These are phyloP conservation scores for Yponomeuta evonymella DNA, from an alignment of 2,888 invertebrate genomes.

Conservation along the genomic window DNA sequence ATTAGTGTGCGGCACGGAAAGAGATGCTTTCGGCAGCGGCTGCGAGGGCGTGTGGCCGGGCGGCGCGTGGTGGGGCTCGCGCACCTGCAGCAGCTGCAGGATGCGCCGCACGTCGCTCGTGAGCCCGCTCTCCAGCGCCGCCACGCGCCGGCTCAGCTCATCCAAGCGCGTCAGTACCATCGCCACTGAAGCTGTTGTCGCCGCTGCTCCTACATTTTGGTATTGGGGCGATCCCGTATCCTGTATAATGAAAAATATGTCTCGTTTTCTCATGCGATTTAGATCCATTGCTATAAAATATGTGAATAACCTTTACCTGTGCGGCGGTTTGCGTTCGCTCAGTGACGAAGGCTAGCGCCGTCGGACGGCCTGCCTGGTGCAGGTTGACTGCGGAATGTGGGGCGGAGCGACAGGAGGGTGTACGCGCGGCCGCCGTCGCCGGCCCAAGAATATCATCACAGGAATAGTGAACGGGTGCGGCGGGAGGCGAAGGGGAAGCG, in stretches of 20 bases:
- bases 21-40: conserved; percentile 56
- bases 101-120: conserved; percentile 85
- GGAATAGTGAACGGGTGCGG: conserved; percentile 60
- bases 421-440: conserved; percentile 44
- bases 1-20: conserved; percentile 61
- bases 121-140: conserved; percentile 83
- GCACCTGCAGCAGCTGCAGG: conserved; percentile 78
- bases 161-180: conserved; percentile 81
- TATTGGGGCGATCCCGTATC: conserved; percentile 66
- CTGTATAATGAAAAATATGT: conserved; percentile 32
- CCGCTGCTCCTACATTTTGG: conserved; percentile 60
- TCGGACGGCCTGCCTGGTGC: conserved; percentile 61
- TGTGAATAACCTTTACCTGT: background rate
- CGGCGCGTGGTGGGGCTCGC: conserved; percentile 45
- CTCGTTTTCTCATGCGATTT: background rate
- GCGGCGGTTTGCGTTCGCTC: conserved; percentile 48
- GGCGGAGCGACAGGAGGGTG: conserved; percentile 64
- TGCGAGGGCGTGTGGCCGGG: conserved; percentile 47
- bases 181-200: conserved; percentile 60
- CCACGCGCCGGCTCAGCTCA: conserved; percentile 80
- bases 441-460: conserved; percentile 67
- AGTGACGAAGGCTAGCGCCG: conserved; percentile 33
- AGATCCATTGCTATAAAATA: background rate
- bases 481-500: conserved; percentile 77
- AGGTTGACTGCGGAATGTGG: conserved; percentile 69